Evolutionary conservation across 2,888 invertebrate species (phyloP), one percentile per base, ranked within the genome.

Genomic region (Pristionchus fissidentatus): DNA sequence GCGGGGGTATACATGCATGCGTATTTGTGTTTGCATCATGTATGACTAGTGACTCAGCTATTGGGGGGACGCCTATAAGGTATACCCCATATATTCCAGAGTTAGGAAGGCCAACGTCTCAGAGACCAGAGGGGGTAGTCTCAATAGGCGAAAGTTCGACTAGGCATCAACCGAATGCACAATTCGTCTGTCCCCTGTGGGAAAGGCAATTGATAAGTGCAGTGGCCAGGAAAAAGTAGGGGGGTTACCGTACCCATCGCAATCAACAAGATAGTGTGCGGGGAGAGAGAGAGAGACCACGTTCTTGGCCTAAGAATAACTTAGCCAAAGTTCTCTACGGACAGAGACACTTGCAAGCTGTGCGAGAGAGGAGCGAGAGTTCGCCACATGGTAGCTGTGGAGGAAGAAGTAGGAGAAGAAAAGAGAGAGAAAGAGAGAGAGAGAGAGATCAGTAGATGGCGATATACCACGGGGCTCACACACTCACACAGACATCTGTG

Each of bases 11-110:
- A n/a, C n/a, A n/a, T n/a, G n/a, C n/a, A n/a, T n/a, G n/a, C n/a
- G n/a, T n/a, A n/a, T n/a, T 38, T 41, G 26, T 41, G 70, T 43
- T 70, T 41, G 70, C 70, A 70, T 41, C 43, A 26, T 70, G 43
- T 70, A 41, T 70, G 70, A 70, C 43, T 38, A 70, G 70, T 70
- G 70, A 70, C 70, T 70, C 70, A 70, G 66, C 29, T 8, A 29
- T 26, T 5, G 43, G 43, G 38, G 70, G 41, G 38, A n/a, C n/a
- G n/a, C n/a, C n/a, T n/a, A n/a, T n/a, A n/a, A n/a, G n/a, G n/a
- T n/a, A n/a, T n/a, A n/a, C n/a, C n/a, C 41, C 15, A 13, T 19
- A 55, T 4, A 70, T 66, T 66, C 38, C n/a, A 66, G 35, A 19
- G 38, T 66, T 62, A 32, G 62, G n/a, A 29, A 29, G 22, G 32